Evolutionary conservation across 2,113 vertebrate genomes (phyloP).

Genomic region (Dermatemys mawii): DNA sequence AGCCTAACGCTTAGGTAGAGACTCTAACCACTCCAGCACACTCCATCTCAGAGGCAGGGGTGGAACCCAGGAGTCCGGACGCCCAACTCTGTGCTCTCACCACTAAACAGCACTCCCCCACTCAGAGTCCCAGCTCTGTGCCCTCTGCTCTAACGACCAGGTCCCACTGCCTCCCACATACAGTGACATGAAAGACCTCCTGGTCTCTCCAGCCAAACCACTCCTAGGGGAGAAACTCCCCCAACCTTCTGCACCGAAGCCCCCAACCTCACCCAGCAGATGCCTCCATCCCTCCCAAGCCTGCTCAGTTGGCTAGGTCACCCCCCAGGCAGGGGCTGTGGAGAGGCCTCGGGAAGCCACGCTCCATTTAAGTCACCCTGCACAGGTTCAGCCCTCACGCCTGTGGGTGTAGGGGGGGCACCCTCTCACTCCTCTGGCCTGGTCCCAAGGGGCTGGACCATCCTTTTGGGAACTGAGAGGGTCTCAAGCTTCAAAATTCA

Average conservation of each 20-base stretch:
- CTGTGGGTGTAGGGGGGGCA: neutral
- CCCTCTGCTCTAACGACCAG: neutral
- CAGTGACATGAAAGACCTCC: neutral
- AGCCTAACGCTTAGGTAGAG: neutral
- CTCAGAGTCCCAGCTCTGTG: neutral
- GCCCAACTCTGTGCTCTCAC: no score
- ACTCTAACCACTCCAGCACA: neutral
- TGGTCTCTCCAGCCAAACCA: neutral
- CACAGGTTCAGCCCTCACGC: no score
- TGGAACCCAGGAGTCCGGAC: neutral
- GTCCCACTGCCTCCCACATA: neutral
- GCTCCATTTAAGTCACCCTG: neutral
- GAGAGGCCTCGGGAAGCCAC: neutral
- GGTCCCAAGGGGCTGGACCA: neutral
- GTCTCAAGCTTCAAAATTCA: neutral
- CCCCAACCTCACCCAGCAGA: neutral
- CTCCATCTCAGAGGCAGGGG: neutral
- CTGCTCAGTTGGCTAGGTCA: neutral
- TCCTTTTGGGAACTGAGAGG: neutral
- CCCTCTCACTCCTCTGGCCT: neutral
- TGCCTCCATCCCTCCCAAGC: neutral
- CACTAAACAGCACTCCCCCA: neutral
- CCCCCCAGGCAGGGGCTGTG: neutral
- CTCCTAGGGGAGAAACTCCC: neutral
- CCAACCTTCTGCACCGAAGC: neutral